Evolutionary conservation across 2,113 vertebrate species (phyloP).

Genomic region (Oostethus manadensis): DNA sequence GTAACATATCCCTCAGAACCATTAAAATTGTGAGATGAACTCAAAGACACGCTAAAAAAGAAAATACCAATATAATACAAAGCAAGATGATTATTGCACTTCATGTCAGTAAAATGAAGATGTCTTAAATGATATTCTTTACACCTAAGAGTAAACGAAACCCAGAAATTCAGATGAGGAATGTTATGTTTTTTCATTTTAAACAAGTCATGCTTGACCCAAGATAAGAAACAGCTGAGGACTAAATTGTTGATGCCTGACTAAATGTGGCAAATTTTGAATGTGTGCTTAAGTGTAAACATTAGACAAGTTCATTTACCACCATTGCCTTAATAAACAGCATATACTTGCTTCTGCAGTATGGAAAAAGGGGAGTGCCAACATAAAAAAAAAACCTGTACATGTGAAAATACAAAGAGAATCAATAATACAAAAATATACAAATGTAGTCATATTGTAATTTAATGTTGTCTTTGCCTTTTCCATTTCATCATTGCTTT

Average conservation of each 20-base stretch:
- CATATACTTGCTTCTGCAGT: neutral
- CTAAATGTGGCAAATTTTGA: constrained; percentile 5
- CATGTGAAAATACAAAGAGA: too few species aligned
- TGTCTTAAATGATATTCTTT: constrained; percentile 28
- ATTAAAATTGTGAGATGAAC: constrained; percentile 17
- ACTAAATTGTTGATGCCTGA: neutral
- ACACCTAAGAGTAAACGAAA: constrained; percentile 19
- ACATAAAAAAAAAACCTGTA: too few species aligned
- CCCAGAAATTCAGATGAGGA: constrained; percentile 14
- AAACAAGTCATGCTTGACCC: neutral
- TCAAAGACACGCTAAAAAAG: constrained; percentile 26
- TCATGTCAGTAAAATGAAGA: constrained; percentile 33
- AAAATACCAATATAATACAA: constrained; percentile 47
- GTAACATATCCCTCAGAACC: neutral
- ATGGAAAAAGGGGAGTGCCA: too few species aligned
- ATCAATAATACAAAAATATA: too few species aligned
- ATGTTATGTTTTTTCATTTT: constrained; percentile 29
- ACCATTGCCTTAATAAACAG: constrained; percentile 15
- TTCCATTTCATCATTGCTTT: too few species aligned
- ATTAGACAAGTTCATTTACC: constrained; percentile 10
- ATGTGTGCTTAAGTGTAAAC: constrained; percentile 39
- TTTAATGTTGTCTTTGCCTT: too few species aligned
- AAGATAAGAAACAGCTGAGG: neutral
- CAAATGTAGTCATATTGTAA: too few species aligned
- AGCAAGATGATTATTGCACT: constrained; percentile 59